A percentile compares a stretch with the other conserved stretches of the same genome.
These are phyloP conservation scores for Eclectus roratus DNA, from an alignment of 2,113 vertebrate species.

Conservation along the genomic window DNA sequence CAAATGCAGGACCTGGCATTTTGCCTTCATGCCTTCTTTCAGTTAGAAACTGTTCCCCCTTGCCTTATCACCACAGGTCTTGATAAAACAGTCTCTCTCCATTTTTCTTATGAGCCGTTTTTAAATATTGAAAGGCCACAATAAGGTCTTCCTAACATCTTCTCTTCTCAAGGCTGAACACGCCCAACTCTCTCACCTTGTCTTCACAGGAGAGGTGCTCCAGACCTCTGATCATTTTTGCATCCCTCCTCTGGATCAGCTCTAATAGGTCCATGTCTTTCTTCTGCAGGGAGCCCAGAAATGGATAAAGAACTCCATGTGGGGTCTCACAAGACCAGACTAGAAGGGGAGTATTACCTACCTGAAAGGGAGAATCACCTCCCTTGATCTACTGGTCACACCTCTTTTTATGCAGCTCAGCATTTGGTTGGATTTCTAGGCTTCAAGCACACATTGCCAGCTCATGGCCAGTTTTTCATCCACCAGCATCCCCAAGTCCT, in stretches of 20 bases:
- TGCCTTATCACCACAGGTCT: not conserved
- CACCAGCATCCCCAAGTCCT: not conserved
- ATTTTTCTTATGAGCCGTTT: not conserved
- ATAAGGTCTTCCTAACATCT: not conserved
- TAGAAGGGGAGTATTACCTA: not conserved
- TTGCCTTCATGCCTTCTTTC: not conserved
- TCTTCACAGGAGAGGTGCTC: not conserved
- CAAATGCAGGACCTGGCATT: not conserved
- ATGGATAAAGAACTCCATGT: not conserved
- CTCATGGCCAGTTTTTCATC: not conserved
- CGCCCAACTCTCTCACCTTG: not conserved
- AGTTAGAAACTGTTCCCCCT: not conserved
- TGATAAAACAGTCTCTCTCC: not conserved
- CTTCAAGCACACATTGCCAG: not conserved
- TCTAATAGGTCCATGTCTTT: not conserved
- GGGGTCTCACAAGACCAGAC: not conserved
- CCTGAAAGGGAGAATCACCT: not conserved
- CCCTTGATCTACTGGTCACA: rapidly evolving
- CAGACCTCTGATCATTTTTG: not conserved
- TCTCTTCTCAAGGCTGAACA: not conserved
- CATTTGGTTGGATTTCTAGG: not conserved
- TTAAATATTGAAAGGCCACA: not conserved
- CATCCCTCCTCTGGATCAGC: rapidly evolving
- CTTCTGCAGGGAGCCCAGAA: not conserved
- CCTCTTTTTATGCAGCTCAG: not conserved